These are phyloP conservation scores for Melinopterus prodromus DNA, from an alignment of 2,888 invertebrate species.

Conservation along the genomic window DNA sequence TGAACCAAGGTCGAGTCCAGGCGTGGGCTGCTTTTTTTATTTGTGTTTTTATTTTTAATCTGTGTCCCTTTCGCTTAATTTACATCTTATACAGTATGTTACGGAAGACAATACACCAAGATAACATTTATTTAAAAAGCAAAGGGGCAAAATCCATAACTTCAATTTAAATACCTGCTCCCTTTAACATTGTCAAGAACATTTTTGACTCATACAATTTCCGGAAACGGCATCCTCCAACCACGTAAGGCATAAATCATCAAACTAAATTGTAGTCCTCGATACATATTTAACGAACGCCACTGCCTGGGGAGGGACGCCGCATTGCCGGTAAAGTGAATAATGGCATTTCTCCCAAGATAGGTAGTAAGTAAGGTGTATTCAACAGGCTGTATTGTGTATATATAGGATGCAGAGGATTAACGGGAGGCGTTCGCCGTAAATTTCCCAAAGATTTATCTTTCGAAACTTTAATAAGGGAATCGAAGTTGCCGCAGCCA, in stretches of 20 bases:
- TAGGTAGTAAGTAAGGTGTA: constrained; percentile 20
- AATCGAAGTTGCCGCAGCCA: constrained; percentile 30
- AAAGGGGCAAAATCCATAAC: too few relatives aligned
- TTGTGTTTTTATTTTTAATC: too few relatives aligned
- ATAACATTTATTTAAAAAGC: too few relatives aligned
- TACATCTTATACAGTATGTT: too few relatives aligned
- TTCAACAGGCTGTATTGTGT: constrained; percentile 23
- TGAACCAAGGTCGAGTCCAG: too few relatives aligned
- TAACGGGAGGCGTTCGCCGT: constrained; percentile 23
- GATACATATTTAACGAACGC: background rate
- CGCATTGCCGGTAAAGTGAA: background rate
- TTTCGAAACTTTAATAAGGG: constrained; percentile 36
- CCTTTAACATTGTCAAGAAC: too few relatives aligned
- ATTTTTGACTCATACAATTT: too few relatives aligned
- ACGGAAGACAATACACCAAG: too few relatives aligned
- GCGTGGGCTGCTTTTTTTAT: too few relatives aligned
- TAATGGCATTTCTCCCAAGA: constrained; percentile 23
- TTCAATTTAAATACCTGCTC: too few relatives aligned
- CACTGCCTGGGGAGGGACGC: background rate
- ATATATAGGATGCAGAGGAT: constrained; percentile 16
- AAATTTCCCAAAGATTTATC: constrained; percentile 35
- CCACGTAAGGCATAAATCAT: background rate
- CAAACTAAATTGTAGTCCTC: background rate
- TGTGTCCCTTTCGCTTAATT: too few relatives aligned
- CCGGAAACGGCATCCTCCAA: too few relatives aligned